Base-by-base conservation (phyloP, 2,113 vertebrate genomes). In the Sciurus niger region DNA sequence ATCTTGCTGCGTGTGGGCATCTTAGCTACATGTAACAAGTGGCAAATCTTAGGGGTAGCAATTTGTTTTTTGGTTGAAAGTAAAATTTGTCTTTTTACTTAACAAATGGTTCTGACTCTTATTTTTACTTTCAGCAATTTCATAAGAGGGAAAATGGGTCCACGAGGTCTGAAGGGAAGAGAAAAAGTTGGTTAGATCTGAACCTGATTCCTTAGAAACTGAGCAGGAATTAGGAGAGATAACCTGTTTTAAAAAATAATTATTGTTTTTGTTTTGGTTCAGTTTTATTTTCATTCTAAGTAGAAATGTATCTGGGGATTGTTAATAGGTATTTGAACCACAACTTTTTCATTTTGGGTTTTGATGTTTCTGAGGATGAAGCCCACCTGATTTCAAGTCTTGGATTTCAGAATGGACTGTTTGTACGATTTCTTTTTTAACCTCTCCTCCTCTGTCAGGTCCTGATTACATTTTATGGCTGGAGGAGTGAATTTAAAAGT, bases 141-240 rank as follows among this genome's bases (percentile, higher is more conserved):
- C 20, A 2, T 34, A 20, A 43, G 13, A 87, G 34, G 40, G 24
- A 84, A 91, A 67, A 60, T 89, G 90, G 95, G 20, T 48, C 63
- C 58, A 76, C 34, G 6, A 60, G 70, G 3, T 76, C 72, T 93
- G 48, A 53, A 91, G 65, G 28, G 77, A 30, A 84, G 46, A 82
- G 30, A 68, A 80, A 63, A 84, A 18, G 24, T 48, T 70, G 76
- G 68, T 88, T 68, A 96, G 72, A 91, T 6, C 78, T 43, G 67
- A 89, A 48, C 51, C 28, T 65, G 91, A 82, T 77, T 96, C 79
- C 55, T 76, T 95, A 70, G 79, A 76, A 93, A 68, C 8, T 20
- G 65, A 84, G 14, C n/a, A 74, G 53, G 8, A 85, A 40, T 91
- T 46, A 89, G 55, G 46, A 80, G 51, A 63, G 10, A 34, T 76